Conservation (phyloP, 2,113 vertebrate species). For the Prochilodus magdalenae region DNA sequence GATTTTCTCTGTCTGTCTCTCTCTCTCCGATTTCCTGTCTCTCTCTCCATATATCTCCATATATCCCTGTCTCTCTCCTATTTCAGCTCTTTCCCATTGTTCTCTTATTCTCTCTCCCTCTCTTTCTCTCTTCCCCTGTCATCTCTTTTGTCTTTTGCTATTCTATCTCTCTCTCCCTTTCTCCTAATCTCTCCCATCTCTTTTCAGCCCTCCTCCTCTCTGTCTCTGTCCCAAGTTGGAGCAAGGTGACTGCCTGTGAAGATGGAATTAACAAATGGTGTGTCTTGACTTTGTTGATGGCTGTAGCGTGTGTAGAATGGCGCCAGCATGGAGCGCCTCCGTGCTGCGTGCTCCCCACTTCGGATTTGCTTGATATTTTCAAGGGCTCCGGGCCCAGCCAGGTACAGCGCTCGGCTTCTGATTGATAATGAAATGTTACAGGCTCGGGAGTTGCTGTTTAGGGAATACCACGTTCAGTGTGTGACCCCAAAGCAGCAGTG, state of each 20-base stretch:
- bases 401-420: slow-evolving; percentile 14
- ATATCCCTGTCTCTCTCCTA: too few relatives aligned
- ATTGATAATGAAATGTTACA: slow-evolving; percentile 44
- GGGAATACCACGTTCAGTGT: slow-evolving; percentile 38
- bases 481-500: slow-evolving; percentile 46
- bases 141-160: neutral
- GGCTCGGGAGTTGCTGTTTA: slow-evolving; percentile 11
- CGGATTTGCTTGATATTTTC: slow-evolving; percentile 21
- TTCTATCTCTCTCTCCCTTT: neutral
- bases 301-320: neutral
- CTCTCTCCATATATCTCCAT: too few relatives aligned
- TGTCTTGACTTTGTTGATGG: slow-evolving; percentile 10
- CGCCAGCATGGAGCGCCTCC: neutral
- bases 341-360: neutral
- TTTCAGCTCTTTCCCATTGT: too few relatives aligned
- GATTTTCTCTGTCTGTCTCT: too few relatives aligned
- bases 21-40: too few relatives aligned
- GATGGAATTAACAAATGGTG: slow-evolving; percentile 44
- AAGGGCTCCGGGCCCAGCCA: slow-evolving; percentile 33
- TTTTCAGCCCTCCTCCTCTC: neutral
- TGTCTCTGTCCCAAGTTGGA: slow-evolving; percentile 28
- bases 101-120: too few relatives aligned
- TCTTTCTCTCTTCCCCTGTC: neutral
- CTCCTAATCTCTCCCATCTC: neutral
- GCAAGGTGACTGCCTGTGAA: slow-evolving; percentile 43